Evolutionary conservation across 1,140 invertebrate species (phyloP).

Genomic region (Globodera rostochiensis): DNA sequence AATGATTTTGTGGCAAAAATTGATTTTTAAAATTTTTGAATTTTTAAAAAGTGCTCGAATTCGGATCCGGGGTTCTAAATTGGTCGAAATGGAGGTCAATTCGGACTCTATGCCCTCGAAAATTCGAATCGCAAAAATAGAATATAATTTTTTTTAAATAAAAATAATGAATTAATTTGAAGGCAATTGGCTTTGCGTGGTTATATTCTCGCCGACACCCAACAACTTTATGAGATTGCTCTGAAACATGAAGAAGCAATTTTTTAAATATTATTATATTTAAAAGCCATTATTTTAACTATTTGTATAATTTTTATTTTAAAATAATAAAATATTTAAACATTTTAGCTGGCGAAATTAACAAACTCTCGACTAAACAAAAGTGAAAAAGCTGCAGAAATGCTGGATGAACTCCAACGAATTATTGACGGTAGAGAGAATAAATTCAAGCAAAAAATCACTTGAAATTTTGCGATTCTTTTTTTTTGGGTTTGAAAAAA

Average conservation of each 20-base stretch:
- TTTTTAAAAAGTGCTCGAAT: no score
- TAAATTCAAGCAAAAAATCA: no score
- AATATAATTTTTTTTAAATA: background rate
- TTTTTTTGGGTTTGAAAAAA: background rate
- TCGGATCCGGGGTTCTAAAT: no score
- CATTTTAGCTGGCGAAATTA: slow-evolving; percentile 27
- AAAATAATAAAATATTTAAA: background rate
- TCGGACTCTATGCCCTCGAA: no score
- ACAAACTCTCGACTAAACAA: slow-evolving; percentile 9
- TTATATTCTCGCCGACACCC: slow-evolving; percentile 75
- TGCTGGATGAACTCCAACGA: background rate
- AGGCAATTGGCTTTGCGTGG: slow-evolving; percentile 77
- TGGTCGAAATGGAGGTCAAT: no score
- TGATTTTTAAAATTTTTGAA: no score
- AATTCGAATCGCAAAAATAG: no score
- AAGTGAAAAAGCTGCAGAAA: background rate
- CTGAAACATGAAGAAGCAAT: slow-evolving; percentile 43
- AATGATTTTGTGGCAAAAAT: no score
- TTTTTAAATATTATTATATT: slow-evolving; percentile 5
- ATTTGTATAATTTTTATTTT: background rate
- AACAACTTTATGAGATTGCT: slow-evolving; percentile 66
- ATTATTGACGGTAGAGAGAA: background rate
- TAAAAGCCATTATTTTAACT: background rate
- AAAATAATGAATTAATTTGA: background rate
- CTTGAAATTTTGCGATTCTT: background rate